These are phyloP conservation scores for Melieria omissa DNA, from an alignment of 2,888 invertebrate genomes.

Conservation along the genomic window DNA sequence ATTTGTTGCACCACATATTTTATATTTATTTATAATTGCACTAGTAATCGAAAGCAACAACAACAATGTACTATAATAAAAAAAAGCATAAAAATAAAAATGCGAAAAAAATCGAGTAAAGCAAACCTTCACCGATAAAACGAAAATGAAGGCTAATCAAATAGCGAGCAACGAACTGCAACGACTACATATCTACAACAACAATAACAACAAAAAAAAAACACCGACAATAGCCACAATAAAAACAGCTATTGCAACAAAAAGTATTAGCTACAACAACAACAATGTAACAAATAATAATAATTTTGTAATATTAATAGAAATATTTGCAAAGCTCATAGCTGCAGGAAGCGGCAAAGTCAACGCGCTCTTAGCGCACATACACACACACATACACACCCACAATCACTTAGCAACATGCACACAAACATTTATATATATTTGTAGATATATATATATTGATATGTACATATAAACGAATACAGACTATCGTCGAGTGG, in stretches of 20 bases:
- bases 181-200: not conserved
- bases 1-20: too few relatives aligned
- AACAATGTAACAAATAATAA: not conserved
- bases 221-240: conserved; percentile 9
- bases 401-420: not conserved
- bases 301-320: too few relatives aligned
- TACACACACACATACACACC: not conserved
- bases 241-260: not conserved
- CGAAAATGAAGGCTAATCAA: not conserved
- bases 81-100: not conserved
- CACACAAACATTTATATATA: not conserved
- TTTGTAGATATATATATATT: not conserved
- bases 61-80: not conserved
- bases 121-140: conserved; percentile 7
- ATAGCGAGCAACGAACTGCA: not conserved
- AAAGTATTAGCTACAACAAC: not conserved
- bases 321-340: too few relatives aligned
- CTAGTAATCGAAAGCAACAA: too few relatives aligned
- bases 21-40: too few relatives aligned
- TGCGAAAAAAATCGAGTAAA: not conserved
- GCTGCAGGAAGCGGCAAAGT: too few relatives aligned
- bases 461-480: not conserved
- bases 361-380: not conserved
- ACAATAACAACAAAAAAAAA: not conserved
- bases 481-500: not conserved